A percentile compares a stretch with the other conserved stretches of the same genome.
Conservation (phyloP, 2,113 vertebrate species). For the Abramis brama region DNA sequence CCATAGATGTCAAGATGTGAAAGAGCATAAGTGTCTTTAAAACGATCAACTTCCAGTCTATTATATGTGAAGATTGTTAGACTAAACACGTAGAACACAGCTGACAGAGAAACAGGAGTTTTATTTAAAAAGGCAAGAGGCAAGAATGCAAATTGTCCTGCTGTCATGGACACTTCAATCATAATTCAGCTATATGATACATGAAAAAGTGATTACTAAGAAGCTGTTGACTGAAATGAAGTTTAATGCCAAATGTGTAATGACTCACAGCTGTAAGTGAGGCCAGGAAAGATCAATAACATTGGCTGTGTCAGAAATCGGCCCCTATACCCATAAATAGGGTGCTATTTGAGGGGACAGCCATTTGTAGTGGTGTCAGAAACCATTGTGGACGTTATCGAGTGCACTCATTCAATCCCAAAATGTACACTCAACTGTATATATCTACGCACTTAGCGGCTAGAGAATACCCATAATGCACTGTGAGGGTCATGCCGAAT, state of each 20-base stretch:
- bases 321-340: no score
- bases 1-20: neutral
- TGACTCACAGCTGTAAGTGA: constrained; percentile 32
- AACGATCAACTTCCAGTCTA: neutral
- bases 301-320: neutral
- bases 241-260: constrained; percentile 15
- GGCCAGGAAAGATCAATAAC: constrained; percentile 54
- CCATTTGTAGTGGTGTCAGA: no score
- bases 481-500: no score
- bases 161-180: neutral
- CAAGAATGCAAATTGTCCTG: neutral
- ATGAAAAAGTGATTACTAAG: neutral
- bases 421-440: no score
- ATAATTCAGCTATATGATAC: neutral
- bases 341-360: no score
- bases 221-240: neutral
- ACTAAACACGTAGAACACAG: neutral
- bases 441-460: no score
- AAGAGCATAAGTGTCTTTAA: neutral
- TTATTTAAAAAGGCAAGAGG: neutral
- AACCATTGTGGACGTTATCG: no score
- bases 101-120: neutral
- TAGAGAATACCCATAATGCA: no score
- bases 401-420: no score
- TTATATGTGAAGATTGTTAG: neutral